Conservation (phyloP, 2,113 vertebrate species). For the Monopterus albus region DNA sequence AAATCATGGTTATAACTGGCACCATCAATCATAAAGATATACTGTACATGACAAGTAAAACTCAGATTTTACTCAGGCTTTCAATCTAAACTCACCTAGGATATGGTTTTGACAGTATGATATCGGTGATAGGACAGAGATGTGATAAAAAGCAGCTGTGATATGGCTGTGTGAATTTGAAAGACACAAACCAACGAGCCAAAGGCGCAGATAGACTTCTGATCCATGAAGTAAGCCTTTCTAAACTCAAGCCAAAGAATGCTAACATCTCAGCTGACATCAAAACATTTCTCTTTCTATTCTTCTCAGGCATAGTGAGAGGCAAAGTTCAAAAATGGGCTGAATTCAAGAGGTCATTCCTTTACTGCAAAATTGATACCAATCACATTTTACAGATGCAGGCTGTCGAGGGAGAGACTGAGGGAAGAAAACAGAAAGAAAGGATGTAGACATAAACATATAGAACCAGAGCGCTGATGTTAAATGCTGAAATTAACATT, state of each 20-base stretch:
- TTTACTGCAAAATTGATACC: slow-evolving; percentile 35
- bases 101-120: slow-evolving; percentile 18
- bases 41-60: too few species aligned
- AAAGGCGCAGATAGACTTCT: slow-evolving; percentile 6
- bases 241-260: slow-evolving; percentile 39
- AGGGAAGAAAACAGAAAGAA: neutral
- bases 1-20: too few species aligned
- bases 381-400: slow-evolving; percentile 19
- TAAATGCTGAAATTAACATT: neutral
- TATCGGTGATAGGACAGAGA: slow-evolving; percentile 8
- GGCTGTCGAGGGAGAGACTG: neutral
- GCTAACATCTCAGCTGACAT: slow-evolving; percentile 40
- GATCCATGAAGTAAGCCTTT: slow-evolving; percentile 19
- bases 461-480: slow-evolving; percentile 1
- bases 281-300: slow-evolving; percentile 39
- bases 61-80: too few species aligned
- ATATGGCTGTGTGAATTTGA: slow-evolving; percentile 57
- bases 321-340: slow-evolving; percentile 17
- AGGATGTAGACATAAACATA: neutral
- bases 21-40: too few species aligned
- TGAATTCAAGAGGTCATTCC: slow-evolving; percentile 6
- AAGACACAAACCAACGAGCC: slow-evolving; percentile 37
- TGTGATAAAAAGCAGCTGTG: slow-evolving; percentile 42
- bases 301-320: slow-evolving; percentile 37
- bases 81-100: slow-evolving; percentile 5